Evolutionary conservation across 1,140 invertebrate species (phyloP).

Genomic region (Drosophila hydei): DNA sequence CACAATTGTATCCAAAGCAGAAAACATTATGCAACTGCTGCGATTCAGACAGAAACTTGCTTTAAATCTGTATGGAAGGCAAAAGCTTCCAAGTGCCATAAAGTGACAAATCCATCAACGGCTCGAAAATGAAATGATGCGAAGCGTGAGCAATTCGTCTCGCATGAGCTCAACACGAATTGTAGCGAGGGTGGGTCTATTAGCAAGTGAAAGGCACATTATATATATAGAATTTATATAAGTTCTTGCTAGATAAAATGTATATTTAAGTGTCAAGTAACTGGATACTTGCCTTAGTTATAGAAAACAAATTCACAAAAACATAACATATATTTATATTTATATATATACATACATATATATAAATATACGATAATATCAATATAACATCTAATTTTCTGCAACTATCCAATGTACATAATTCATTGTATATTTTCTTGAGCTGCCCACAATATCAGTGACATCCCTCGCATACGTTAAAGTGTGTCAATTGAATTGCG

Average conservation of each 20-base stretch:
- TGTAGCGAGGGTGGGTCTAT: constrained; percentile 1
- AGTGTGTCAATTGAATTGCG: constrained; percentile 28
- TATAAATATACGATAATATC: no score
- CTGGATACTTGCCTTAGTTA: no score
- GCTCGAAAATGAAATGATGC: constrained; percentile 68
- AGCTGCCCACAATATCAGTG: neutral
- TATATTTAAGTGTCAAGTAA: no score
- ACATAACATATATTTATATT: no score
- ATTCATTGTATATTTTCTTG: neutral
- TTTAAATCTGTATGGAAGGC: constrained; percentile 5
- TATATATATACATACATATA: no score
- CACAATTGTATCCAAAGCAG: no score
- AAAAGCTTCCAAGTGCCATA: constrained; percentile 55
- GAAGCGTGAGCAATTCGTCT: constrained; percentile 65
- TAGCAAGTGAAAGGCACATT: neutral
- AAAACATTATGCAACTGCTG: neutral
- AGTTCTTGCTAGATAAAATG: no score
- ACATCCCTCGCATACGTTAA: neutral
- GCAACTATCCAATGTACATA: neutral
- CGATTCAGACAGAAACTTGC: neutral
- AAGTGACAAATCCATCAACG: constrained; percentile 75
- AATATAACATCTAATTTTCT: no score
- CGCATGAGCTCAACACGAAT: constrained; percentile 51
- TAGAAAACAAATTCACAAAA: no score
- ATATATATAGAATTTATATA: no score